A percentile compares a stretch with the other conserved stretches of the same genome.
Conservation (phyloP, 2,888 invertebrate genomes). For the Phortica magna region DNA sequence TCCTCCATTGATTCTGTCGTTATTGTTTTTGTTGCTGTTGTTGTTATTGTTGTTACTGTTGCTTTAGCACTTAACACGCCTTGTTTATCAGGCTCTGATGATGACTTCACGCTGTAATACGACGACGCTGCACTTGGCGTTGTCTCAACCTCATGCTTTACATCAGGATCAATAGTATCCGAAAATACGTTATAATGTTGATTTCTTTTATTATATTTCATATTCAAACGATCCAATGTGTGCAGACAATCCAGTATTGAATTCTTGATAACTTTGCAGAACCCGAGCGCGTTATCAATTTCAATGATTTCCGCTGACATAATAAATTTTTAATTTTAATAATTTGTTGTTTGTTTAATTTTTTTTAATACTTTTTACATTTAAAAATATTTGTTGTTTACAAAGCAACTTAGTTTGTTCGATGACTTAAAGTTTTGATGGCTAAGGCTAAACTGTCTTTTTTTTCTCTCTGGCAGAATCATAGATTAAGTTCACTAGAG, state of each 20-base stretch:
- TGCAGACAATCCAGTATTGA: neutral
- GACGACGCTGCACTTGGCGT: neutral
- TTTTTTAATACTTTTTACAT: neutral
- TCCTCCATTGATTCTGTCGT: too few species aligned
- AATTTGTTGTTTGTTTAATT: neutral
- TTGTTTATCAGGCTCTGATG: neutral
- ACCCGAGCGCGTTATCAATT: constrained; percentile 4
- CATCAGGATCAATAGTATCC: too few species aligned
- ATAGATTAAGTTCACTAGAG: too few species aligned
- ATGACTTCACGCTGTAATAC: neutral
- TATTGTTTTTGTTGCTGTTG: too few species aligned
- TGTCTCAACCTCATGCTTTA: too few species aligned
- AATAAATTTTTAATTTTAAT: neutral
- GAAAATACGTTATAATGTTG: neutral
- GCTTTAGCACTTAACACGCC: neutral
- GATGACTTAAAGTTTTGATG: too few species aligned
- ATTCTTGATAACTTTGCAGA: neutral
- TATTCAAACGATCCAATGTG: neutral
- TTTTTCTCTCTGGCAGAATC: too few species aligned
- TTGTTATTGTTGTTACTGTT: too few species aligned
- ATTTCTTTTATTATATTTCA: neutral
- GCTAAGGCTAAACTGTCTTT: too few species aligned
- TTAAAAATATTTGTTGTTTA: neutral
- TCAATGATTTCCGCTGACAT: neutral
- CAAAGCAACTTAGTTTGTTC: too few species aligned